A percentile compares a stretch with the other conserved stretches of the same genome.
These are phyloP conservation scores for Coracopsis vasa DNA, from an alignment of 2,113 vertebrate genomes.

Conservation along the genomic window DNA sequence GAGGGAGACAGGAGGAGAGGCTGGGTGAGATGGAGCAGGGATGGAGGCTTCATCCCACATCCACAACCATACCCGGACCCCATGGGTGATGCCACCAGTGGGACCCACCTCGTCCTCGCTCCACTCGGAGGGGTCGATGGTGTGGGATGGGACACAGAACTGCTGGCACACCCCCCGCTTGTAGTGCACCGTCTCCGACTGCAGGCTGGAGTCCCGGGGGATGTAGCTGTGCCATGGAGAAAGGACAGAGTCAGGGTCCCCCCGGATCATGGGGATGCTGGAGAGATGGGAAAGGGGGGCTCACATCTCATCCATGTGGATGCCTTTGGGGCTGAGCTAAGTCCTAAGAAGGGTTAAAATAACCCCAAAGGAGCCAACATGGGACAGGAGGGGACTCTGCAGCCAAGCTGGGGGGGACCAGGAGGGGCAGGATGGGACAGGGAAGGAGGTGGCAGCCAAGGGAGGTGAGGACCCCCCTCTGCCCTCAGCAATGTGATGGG, in stretches of 20 bases:
- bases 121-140: slow-evolving; percentile 93
- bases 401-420: not conserved
- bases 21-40: not conserved
- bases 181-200: slow-evolving; percentile 94
- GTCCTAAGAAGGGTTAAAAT: not conserved
- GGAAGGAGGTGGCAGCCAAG: not conserved
- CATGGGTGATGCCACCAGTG: accelerated
- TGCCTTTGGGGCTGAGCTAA: not conserved
- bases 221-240: slow-evolving; percentile 78
- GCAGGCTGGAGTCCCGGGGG: slow-evolving; percentile 89
- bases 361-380: not conserved
- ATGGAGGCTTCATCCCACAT: not conserved
- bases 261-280: accelerated
- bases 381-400: not conserved
- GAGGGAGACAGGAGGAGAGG: not conserved
- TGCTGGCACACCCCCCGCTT: slow-evolving; percentile 95
- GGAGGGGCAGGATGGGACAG: not conserved
- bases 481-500: not conserved
- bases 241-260: not conserved
- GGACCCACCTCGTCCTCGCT: slow-evolving; percentile 89
- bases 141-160: slow-evolving; percentile 95
- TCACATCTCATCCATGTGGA: not conserved
- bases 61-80: accelerated
- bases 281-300: not conserved
- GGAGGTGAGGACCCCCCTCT: not conserved